Evolutionary conservation across 1,140 invertebrate genomes (phyloP).

Genomic region (Cepaea nemoralis): DNA sequence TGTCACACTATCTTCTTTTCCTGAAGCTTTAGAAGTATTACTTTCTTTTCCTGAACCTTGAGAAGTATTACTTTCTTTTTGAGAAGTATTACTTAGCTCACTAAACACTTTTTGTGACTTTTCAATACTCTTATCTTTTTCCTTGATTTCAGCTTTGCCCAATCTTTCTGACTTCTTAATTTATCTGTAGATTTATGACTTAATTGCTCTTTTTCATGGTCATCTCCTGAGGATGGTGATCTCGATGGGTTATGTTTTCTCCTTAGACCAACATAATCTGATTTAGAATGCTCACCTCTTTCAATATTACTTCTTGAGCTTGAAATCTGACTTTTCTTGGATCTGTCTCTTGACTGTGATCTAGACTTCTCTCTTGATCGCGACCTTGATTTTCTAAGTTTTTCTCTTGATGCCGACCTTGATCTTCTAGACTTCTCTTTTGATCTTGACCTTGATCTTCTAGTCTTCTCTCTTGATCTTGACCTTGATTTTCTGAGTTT

Average conservation of each 20-base stretch:
- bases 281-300: neutral
- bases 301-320: too few relatives aligned
- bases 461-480: conserved; percentile 36
- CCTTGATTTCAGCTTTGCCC: neutral
- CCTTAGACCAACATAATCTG: neutral
- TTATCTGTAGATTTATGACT: neutral
- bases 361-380: too few relatives aligned
- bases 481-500: conserved; percentile 34
- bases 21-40: neutral
- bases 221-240: neutral
- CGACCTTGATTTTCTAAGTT: too few relatives aligned
- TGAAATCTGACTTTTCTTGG: too few relatives aligned
- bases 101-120: neutral
- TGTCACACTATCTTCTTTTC: neutral
- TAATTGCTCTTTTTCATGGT: neutral
- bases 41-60: neutral
- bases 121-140: neutral
- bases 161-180: neutral
- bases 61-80: neutral
- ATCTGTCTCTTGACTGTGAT: too few relatives aligned
- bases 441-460: neutral
- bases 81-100: too few relatives aligned
- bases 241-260: neutral
- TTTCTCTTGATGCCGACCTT: neutral
- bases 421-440: neutral